phyloP scores from a whole-genome alignment of 2,113 vertebrate genomes.

The Petrocephalus zakoni region DNA sequence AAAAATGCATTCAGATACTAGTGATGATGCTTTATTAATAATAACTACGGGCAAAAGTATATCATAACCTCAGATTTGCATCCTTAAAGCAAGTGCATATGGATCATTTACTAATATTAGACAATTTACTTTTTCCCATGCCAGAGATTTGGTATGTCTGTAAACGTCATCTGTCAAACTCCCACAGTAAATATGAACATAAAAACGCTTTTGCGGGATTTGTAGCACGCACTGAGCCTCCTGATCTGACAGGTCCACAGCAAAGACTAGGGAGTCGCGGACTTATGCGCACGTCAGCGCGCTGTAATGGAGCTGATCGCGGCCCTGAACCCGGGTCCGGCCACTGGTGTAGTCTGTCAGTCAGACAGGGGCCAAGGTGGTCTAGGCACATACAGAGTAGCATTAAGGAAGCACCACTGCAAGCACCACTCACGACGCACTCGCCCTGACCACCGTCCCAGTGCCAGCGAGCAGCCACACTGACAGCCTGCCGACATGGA shows the following conservation, averaged over 20 bases:
- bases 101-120: not conserved
- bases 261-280: no score
- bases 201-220: not conserved
- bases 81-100: not conserved
- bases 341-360: not conserved
- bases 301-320: constrained; percentile 34
- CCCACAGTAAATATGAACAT: not conserved
- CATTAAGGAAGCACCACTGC: not conserved
- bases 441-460: not conserved
- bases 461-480: not conserved
- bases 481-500: constrained; percentile 49
- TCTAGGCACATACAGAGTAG: not conserved
- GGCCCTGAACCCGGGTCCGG: constrained; percentile 31
- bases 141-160: not conserved
- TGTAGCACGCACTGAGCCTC: not conserved
- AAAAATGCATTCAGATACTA: not conserved
- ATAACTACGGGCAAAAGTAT: not conserved
- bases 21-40: not conserved
- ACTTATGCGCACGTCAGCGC: constrained; percentile 4
- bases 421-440: not conserved
- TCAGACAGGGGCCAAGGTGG: constrained; percentile 36
- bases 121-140: not conserved
- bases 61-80: not conserved
- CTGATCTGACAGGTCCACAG: not conserved
- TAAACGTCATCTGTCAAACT: not conserved